Base-by-base conservation (phyloP, 2,797 vertebrate species). In the Manis pentadactyla region DNA sequence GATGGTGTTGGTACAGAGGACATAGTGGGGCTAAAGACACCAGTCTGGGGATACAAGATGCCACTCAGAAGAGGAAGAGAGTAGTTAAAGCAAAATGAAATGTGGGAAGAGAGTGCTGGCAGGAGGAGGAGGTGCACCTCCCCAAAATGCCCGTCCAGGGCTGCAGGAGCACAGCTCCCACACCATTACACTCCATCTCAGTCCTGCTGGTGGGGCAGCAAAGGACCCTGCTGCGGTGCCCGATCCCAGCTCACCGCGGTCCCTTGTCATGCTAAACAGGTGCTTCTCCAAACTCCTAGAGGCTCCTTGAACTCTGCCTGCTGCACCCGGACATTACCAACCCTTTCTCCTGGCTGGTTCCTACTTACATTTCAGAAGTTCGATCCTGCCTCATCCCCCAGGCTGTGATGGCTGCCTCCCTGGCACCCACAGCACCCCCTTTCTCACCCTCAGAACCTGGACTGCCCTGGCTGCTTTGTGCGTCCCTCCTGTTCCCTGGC, bases 151-250 rank as follows among this genome's bases (percentile, higher is more conserved):
- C 5, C 2, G 34, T 23, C 5, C 1, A 37, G 7, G 39, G n/a
- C n/a, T 15, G 0, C 27, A 9, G 64, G 21, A 42, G 13, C 7
- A 9, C 9, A 5, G 1, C 1, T 19, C 18, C 39, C 27, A 25
- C 25, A 6, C 25, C 31, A 14, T 53, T 57, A n/a, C 0, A 4
- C 19, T 27, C 25, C 53, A 23, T 11, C 15, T 69, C 59, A 7
- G 27, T 27, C 31, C 31, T 39, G 31, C 34, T 25, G 13, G 10
- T 4, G 0, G 15, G 4, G 39, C 31, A 13, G 10, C 18, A 69
- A 59, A 25, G 31, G 59, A 11, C 18, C 2, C 9, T 11, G 12
- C 2, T 2, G 12, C 2, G 14, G 31, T 11, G 10, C 19, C 37
- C 4, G 4, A 19, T 21, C 69, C 25, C n/a, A 4, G 37, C 57